Percentiles rank a stretch among this genome's conserved stretches.
Evolutionary conservation across 2,797 vertebrate species (phyloP).

Genomic region (Pangasius mekongensis): DNA sequence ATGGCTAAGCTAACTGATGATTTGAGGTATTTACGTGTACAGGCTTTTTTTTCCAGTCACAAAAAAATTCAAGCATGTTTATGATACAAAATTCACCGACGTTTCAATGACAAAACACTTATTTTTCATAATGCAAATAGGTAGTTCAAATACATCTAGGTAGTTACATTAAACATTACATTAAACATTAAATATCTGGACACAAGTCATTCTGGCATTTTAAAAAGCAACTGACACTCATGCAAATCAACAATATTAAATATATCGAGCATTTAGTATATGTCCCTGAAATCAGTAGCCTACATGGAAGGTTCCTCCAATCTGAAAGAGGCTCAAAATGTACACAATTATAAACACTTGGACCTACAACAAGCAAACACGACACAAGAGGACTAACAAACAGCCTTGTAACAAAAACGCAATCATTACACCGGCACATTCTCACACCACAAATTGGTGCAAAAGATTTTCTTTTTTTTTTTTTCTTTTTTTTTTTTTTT

Average conservation of each 20-base stretch:
- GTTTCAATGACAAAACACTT: conserved; percentile 63
- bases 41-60: conserved; percentile 60
- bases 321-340: conserved; percentile 36
- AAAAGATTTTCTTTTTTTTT: not conserved
- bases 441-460: conserved; percentile 42
- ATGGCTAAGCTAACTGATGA: conserved; percentile 37
- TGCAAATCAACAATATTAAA: conserved; percentile 70
- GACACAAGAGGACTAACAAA: conserved; percentile 48
- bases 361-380: conserved; percentile 51
- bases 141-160: conserved; percentile 78
- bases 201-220: conserved; percentile 43
- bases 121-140: conserved; percentile 68
- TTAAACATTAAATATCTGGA: conserved; percentile 54
- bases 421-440: conserved; percentile 45
- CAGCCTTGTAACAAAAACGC: conserved; percentile 46
- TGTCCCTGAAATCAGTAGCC: conserved; percentile 58
- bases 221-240: conserved; percentile 57
- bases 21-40: conserved; percentile 75
- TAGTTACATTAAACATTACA: conserved; percentile 66
- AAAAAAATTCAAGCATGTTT: conserved; percentile 60
- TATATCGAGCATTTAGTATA: conserved; percentile 47
- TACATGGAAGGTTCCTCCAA: conserved; percentile 28
- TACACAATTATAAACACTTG: conserved; percentile 40
- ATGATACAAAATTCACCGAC: conserved; percentile 56
- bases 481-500: not conserved